Conservation (phyloP, 2,888 invertebrate species). For the Lasioglossum marginatum region DNA sequence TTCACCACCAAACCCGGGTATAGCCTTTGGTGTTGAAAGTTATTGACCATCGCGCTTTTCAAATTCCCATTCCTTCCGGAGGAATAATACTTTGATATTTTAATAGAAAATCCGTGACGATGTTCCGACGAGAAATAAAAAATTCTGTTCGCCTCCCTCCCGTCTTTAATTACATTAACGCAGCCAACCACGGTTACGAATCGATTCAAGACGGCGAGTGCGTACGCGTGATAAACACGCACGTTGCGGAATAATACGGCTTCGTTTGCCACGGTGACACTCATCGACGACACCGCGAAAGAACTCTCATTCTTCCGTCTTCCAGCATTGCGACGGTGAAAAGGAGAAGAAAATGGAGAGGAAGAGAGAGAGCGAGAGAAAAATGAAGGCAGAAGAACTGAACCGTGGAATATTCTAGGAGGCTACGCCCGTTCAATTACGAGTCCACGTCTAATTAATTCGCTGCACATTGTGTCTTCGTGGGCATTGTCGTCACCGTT, state of each 20-base stretch:
- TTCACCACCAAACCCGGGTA: no score
- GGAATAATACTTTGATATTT: background rate
- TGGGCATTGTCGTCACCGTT: constrained; percentile 29
- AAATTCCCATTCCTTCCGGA: background rate
- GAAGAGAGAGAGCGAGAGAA: background rate
- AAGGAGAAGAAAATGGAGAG: background rate
- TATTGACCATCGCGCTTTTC: background rate
- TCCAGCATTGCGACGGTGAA: background rate
- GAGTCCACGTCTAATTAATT: constrained; percentile 46
- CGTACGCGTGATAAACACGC: constrained; percentile 43
- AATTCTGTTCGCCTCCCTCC: background rate
- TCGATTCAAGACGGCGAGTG: constrained; percentile 24
- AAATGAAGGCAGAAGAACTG: background rate
- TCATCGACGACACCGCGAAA: background rate
- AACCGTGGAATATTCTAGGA: constrained; percentile 25
- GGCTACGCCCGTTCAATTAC: constrained; percentile 34
- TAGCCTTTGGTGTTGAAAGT: no score
- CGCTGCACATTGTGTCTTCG: constrained; percentile 23
- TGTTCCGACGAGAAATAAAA: background rate
- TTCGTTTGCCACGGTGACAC: constrained; percentile 34
- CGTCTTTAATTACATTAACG: constrained; percentile 29
- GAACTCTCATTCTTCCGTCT: background rate
- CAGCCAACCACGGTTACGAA: background rate
- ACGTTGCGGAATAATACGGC: constrained; percentile 39
- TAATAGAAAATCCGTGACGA: no score